A percentile compares a stretch with the other conserved stretches of the same genome.
Evolutionary conservation across 2,113 vertebrate genomes (phyloP).

Genomic region (Dunckerocampus dactyliophorus): DNA sequence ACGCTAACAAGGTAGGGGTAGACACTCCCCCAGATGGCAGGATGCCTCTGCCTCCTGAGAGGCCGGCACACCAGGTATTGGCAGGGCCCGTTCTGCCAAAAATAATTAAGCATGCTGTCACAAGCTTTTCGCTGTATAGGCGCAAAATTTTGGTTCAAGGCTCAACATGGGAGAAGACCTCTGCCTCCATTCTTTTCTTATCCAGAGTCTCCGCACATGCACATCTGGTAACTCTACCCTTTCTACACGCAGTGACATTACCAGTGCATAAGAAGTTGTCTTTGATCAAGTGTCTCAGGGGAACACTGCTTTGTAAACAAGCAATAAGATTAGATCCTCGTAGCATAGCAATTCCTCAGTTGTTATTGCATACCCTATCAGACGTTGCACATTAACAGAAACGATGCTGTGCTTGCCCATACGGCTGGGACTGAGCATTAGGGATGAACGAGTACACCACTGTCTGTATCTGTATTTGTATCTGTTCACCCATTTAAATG

Average conservation of each 20-base stretch:
- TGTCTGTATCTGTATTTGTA: no score
- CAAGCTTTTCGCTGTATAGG: slow-evolving; percentile 68
- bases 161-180: slow-evolving; percentile 72
- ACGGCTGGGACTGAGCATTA: not conserved
- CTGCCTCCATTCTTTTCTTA: slow-evolving; percentile 59
- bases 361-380: slow-evolving; percentile 33
- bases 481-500: no score
- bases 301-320: slow-evolving; percentile 41
- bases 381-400: slow-evolving; percentile 11
- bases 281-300: slow-evolving; percentile 53
- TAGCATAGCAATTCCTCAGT: slow-evolving; percentile 16
- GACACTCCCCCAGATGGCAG: slow-evolving; percentile 55
- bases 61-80: slow-evolving; percentile 52
- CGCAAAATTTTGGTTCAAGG: slow-evolving; percentile 70
- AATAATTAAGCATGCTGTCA: slow-evolving; percentile 77
- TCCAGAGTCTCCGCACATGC: slow-evolving; percentile 26
- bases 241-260: slow-evolving; percentile 53
- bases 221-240: slow-evolving; percentile 34
- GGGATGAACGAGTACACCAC: no score
- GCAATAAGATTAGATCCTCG: slow-evolving; percentile 37
- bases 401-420: slow-evolving; percentile 7
- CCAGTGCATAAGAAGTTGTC: slow-evolving; percentile 32
- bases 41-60: slow-evolving; percentile 56
- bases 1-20: slow-evolving; percentile 63
- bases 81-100: slow-evolving; percentile 65